Conservation (phyloP, 2,113 vertebrate genomes). For the Toxostoma redivivum region DNA sequence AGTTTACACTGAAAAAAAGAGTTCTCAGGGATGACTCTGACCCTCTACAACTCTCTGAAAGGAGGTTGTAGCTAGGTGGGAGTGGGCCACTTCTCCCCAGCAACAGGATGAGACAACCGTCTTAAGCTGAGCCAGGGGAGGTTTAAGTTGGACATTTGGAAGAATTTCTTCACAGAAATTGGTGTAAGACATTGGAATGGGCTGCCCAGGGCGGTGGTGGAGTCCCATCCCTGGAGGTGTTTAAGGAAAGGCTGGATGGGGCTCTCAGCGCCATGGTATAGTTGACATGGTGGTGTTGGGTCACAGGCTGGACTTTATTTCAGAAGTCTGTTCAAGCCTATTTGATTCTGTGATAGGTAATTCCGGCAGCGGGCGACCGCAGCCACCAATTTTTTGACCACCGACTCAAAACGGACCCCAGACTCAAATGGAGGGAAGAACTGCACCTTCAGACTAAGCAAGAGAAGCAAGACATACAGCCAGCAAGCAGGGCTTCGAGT, state of each 20-base stretch:
- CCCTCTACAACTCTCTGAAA: not conserved
- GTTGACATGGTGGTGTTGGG: accelerated
- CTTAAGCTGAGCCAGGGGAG: not conserved
- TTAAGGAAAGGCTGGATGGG: no score
- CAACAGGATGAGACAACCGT: no score
- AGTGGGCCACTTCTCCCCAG: not conserved
- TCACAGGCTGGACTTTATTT: not conserved
- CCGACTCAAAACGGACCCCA: not conserved
- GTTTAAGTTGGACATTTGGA: not conserved
- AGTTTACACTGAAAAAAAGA: not conserved
- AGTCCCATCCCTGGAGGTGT: not conserved
- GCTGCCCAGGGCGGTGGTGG: not conserved
- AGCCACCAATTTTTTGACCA: not conserved
- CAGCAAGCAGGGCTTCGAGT: not conserved
- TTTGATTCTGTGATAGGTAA: not conserved
- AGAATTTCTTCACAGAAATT: not conserved
- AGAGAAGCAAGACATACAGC: not conserved
- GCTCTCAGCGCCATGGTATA: no score
- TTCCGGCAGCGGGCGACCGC: accelerated
- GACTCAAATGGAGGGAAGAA: not conserved
- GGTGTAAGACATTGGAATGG: not conserved
- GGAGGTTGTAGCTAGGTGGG: not conserved
- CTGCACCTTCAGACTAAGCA: not conserved
- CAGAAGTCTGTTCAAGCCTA: not conserved
- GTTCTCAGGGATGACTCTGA: no score